Percentiles rank a stretch among this genome's conserved stretches.
These are phyloP conservation scores for Homalodisca vitripennis DNA, from an alignment of 1,140 invertebrate genomes.

Conservation along the genomic window DNA sequence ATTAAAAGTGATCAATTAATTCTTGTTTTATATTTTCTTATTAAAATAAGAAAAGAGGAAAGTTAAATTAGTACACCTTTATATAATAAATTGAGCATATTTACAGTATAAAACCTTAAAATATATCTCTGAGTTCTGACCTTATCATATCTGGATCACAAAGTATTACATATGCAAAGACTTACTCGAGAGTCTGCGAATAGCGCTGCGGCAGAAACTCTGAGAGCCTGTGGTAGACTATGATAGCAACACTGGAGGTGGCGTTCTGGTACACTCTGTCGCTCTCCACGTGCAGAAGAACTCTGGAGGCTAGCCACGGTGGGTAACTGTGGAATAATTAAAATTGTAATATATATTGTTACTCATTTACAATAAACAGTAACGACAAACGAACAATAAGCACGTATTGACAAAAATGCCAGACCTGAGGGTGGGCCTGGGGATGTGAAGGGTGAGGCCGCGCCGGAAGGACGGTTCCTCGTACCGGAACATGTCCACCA, in stretches of 20 bases:
- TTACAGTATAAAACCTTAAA: no score
- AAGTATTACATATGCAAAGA: constrained; percentile 23
- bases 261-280: constrained; percentile 8
- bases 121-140: constrained; percentile 11
- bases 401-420: neutral
- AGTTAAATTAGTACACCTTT: neutral
- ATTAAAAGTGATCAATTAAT: no score
- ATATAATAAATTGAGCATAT: neutral
- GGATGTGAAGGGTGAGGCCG: neutral
- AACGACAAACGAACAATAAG: neutral
- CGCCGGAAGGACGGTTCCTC: constrained; percentile 10
- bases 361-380: neutral
- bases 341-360: neutral
- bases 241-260: constrained; percentile 32
- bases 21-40: no score
- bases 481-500: constrained; percentile 31
- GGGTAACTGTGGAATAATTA: constrained; percentile 33
- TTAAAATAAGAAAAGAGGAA: no score
- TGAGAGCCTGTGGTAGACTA: constrained; percentile 36
- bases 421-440: constrained; percentile 12
- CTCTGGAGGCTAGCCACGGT: constrained; percentile 29
- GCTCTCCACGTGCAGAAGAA: constrained; percentile 27
- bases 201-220: constrained; percentile 35
- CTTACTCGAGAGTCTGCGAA: constrained; percentile 33
- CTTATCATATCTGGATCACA: constrained; percentile 3